These are phyloP conservation scores for Pantherophis vulpinus DNA, from an alignment of 2,797 vertebrate genomes.

Conservation along the genomic window DNA sequence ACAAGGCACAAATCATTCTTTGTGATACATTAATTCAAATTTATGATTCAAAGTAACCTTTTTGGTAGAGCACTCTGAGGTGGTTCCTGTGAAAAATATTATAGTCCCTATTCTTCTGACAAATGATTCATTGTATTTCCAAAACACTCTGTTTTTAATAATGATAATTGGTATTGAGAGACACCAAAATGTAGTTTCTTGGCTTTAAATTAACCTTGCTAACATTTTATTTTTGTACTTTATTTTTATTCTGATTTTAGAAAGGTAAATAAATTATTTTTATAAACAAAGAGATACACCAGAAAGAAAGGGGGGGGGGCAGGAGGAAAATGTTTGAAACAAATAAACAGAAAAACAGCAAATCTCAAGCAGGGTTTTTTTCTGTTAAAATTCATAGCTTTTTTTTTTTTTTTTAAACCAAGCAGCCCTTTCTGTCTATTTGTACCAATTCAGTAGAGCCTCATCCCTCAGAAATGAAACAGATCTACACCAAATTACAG, in stretches of 20 bases:
- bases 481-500: background rate
- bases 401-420: background rate
- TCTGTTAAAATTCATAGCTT: background rate
- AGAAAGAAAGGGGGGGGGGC: background rate
- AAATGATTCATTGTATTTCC: background rate
- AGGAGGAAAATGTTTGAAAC: background rate
- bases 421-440: background rate
- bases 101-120: background rate
- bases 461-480: too few relatives aligned
- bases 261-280: background rate
- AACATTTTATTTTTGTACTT: background rate
- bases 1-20: background rate
- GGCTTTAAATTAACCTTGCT: background rate
- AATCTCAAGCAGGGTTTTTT: background rate
- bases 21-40: background rate
- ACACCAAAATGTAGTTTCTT: background rate
- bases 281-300: background rate
- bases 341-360: background rate
- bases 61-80: background rate
- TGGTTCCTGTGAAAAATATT: background rate
- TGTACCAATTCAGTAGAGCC: background rate
- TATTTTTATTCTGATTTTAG: background rate
- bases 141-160: background rate
- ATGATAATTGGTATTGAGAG: background rate
- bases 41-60: background rate